Evolutionary conservation across 2,797 vertebrate species (phyloP).

Genomic region (Thamnophis elegans): DNA sequence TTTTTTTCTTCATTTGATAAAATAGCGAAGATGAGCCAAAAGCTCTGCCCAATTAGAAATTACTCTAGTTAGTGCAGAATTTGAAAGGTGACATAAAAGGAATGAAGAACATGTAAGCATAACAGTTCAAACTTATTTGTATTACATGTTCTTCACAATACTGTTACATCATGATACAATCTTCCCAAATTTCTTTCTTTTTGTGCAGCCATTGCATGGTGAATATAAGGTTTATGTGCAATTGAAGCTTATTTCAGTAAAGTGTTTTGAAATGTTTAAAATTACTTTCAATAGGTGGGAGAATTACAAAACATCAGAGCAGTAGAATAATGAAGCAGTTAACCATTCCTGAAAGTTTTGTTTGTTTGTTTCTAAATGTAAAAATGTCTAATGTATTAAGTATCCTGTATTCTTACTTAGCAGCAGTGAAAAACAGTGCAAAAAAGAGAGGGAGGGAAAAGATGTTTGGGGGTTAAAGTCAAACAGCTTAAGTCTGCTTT

Average conservation of each 20-base stretch:
- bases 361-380: neutral
- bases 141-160: neutral
- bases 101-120: neutral
- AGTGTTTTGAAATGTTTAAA: neutral
- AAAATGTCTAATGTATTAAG: neutral
- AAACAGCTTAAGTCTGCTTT: neutral
- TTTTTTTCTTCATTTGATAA: neutral
- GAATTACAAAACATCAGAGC: neutral
- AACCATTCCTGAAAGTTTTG: neutral
- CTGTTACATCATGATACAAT: neutral
- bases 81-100: neutral
- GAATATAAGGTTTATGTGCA: neutral
- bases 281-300: neutral
- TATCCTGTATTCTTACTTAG: neutral
- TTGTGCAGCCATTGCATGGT: neutral
- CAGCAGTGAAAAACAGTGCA: neutral
- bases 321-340: neutral
- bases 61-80: neutral
- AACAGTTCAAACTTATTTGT: neutral
- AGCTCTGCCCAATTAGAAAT: neutral
- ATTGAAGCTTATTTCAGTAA: neutral
- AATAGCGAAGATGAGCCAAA: neutral
- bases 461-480: neutral
- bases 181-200: neutral
- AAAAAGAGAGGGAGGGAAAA: fast-evolving